Conservation (phyloP, 2,888 invertebrate species). For the Prosopocoilus inquinatus region DNA sequence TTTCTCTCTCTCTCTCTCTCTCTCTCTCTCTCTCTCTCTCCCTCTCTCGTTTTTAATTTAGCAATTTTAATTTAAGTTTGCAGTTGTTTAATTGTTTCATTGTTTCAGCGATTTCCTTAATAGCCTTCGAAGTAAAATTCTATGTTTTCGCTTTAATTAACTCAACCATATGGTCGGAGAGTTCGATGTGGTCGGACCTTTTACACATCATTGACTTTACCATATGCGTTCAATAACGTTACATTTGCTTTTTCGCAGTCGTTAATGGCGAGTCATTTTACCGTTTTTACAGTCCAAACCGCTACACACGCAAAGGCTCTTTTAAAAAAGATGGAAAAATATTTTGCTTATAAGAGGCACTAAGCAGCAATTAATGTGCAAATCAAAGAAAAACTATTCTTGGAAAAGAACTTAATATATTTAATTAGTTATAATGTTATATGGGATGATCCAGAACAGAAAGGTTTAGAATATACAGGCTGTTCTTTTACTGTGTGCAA, state of each 20-base stretch:
- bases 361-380: too few relatives aligned
- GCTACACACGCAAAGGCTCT: too few relatives aligned
- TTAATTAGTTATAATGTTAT: too few relatives aligned
- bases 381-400: too few relatives aligned
- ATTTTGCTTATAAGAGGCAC: too few relatives aligned
- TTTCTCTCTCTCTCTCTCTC: constrained; percentile 24
- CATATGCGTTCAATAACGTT: constrained; percentile 15
- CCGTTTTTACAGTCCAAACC: too few relatives aligned
- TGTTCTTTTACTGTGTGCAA: too few relatives aligned
- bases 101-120: constrained; percentile 42
- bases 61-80: constrained; percentile 36
- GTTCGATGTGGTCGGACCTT: constrained; percentile 14
- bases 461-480: too few relatives aligned
- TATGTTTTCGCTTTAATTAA: constrained; percentile 27
- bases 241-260: background rate
- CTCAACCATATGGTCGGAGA: constrained; percentile 30
- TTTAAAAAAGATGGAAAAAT: too few relatives aligned
- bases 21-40: constrained; percentile 24
- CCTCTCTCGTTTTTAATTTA: constrained; percentile 35
- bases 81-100: constrained; percentile 32
- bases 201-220: constrained; percentile 20
- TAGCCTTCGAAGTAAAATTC: constrained; percentile 34
- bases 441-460: too few relatives aligned
- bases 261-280: background rate
- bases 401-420: too few relatives aligned